Evolutionary conservation across 2,888 invertebrate species (phyloP), one percentile per base, ranked within the genome.

Genomic region (Seira musarum): DNA sequence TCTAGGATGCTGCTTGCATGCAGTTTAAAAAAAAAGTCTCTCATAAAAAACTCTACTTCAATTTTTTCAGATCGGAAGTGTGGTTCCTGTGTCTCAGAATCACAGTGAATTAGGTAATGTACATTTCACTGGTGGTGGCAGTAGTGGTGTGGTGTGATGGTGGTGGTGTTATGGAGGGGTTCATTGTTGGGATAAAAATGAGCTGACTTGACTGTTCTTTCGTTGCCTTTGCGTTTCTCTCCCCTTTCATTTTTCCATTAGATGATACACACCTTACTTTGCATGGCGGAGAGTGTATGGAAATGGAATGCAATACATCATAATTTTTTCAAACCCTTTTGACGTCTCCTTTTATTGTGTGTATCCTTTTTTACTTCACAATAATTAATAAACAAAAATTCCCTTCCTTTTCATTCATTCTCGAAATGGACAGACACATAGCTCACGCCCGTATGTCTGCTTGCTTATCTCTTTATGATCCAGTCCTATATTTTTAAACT

Each of bases 11-110:
- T n/a, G n/a, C n/a, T n/a, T n/a, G n/a, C n/a, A n/a, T n/a, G n/a
- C n/a, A n/a, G n/a, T n/a, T n/a, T n/a, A n/a, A n/a, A n/a, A n/a
- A n/a, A n/a, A n/a, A n/a, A n/a, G n/a, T n/a, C n/a, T n/a, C n/a
- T n/a, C n/a, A n/a, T 53, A n/a, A n/a, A 17, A 49, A n/a, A 25
- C 68, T 57, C 53, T 57, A 15, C 57, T 53, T 69, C 46, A 17
- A 24, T 35, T 35, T 65, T 72, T 72, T 17, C 15, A 46, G 82
- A 82, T 82, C 82, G 82, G 82, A 82, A 82, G 82, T 82, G 66
- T 66, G 80, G 82, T 82, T 82, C 82, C 82, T 82, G 80, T 79
- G 73, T 75, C 69, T 2, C 21, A 13, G 17, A 21, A 17, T 17
- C 17, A 40, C 63, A 72, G 46, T 65, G 21, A 1, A 73, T 65